phyloP scores from a whole-genome alignment of 2,113 vertebrate genomes.

The Porphyrio hochstetteri region DNA sequence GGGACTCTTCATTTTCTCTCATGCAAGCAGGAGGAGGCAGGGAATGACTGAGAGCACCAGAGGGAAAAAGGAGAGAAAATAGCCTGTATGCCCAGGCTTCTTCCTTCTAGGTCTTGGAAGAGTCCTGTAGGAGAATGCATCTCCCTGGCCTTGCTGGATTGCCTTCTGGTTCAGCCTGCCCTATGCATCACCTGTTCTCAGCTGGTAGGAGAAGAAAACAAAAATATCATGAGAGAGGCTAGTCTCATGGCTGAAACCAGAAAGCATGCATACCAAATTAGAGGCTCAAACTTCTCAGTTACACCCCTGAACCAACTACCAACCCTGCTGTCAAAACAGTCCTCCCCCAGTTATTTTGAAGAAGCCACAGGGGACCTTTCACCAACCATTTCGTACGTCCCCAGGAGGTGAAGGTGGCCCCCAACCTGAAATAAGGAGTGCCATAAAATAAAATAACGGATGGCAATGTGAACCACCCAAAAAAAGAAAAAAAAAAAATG shows the following conservation, averaged over 20 bases:
- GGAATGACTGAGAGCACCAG: not conserved
- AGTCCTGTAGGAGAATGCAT: not conserved
- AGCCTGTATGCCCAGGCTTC: not conserved
- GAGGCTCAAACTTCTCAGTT: not conserved
- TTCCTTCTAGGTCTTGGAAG: not conserved
- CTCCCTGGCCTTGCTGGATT: not conserved
- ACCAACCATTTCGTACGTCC: accelerated
- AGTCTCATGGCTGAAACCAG: not conserved
- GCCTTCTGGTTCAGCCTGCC: not conserved
- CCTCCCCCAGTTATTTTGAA: not conserved
- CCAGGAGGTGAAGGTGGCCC: not conserved
- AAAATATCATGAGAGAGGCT: not conserved
- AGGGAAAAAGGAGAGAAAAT: not conserved
- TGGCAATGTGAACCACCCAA: not conserved
- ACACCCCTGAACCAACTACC: not conserved
- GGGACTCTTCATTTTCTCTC: not conserved
- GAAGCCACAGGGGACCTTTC: not conserved
- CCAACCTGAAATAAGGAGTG: not conserved
- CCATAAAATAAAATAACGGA: not conserved
- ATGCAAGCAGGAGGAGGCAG: not conserved
- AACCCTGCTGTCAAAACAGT: not conserved
- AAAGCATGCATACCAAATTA: not conserved
- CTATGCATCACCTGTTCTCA: not conserved
- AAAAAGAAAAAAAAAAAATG: not conserved
- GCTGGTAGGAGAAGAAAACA: not conserved